A percentile compares a stretch with the other conserved stretches of the same genome.
Conservation (phyloP, 1,140 invertebrate species). For the Babylonia areolata region DNA sequence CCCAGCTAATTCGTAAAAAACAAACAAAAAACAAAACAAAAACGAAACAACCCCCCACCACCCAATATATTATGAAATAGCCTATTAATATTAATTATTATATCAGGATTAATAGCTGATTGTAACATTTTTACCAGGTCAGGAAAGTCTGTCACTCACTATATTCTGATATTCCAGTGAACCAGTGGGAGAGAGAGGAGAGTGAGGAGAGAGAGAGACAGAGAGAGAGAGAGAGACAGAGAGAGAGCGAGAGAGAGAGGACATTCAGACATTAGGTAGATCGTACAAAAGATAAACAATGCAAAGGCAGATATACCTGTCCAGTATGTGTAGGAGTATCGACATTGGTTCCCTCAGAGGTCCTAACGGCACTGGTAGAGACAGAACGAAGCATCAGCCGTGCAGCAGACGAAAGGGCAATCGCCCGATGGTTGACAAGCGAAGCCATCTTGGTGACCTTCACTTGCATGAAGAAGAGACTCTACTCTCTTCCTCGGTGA, state of each 20-base stretch:
- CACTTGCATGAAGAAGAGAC: background rate
- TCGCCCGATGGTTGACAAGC: background rate
- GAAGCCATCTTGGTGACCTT: slow-evolving; percentile 31
- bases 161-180: too few species aligned
- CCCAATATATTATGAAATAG: too few species aligned
- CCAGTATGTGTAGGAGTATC: slow-evolving; percentile 1
- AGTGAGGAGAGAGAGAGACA: slow-evolving; percentile 1
- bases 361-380: background rate
- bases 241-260: slow-evolving; percentile 23
- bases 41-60: too few species aligned
- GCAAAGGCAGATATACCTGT: background rate
- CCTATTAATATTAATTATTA: too few species aligned
- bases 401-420: background rate
- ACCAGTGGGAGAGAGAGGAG: background rate
- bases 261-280: too few species aligned
- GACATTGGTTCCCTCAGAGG: background rate
- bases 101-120: too few species aligned
- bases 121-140: too few species aligned
- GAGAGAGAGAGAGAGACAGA: slow-evolving; percentile 12
- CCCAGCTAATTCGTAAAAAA: too few species aligned
- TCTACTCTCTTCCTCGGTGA: background rate
- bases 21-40: too few species aligned
- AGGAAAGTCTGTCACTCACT: too few species aligned
- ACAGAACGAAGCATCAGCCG: background rate
- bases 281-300: background rate